These are phyloP conservation scores for Brachyalestes nurse DNA, from an alignment of 2,797 vertebrate species.

Conservation along the genomic window DNA sequence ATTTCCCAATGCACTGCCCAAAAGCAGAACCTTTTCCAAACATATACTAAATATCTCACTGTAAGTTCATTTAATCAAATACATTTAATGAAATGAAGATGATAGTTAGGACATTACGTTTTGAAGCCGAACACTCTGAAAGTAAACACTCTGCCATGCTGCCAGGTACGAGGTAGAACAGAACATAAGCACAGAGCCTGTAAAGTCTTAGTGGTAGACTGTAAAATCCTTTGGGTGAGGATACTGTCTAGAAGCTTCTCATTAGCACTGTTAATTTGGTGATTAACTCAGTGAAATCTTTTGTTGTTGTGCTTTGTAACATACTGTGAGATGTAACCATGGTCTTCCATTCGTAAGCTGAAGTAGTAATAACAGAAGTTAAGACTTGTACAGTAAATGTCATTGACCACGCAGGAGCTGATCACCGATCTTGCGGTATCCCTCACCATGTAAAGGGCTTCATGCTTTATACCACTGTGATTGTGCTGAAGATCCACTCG, in stretches of 20 bases:
- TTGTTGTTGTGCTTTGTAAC: conserved; percentile 65
- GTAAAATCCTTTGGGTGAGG: conserved; percentile 47
- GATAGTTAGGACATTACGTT: background rate
- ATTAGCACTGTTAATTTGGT: conserved; percentile 44
- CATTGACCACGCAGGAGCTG: conserved; percentile 55
- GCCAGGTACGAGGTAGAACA: background rate
- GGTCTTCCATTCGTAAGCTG: conserved; percentile 49
- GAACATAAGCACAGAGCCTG: background rate
- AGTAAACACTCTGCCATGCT: background rate
- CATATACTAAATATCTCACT: conserved; percentile 7
- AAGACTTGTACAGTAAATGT: conserved; percentile 51
- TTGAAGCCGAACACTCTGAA: background rate
- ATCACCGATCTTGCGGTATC: conserved; percentile 63
- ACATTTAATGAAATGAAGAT: background rate
- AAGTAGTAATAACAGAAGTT: conserved; percentile 50
- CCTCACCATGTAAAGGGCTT: conserved; percentile 66
- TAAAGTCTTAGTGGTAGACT: background rate
- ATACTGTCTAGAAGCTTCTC: conserved; percentile 61
- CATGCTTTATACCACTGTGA: conserved; percentile 74
- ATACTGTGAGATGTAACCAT: conserved; percentile 64
- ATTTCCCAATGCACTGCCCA: background rate
- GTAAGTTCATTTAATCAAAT: background rate
- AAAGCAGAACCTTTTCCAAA: conserved; percentile 1
- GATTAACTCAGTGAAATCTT: conserved; percentile 47
- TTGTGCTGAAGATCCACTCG: conserved; percentile 66